phyloP scores from a whole-genome alignment of 2,888 invertebrate species.

The Dermolepida albohirtum region DNA sequence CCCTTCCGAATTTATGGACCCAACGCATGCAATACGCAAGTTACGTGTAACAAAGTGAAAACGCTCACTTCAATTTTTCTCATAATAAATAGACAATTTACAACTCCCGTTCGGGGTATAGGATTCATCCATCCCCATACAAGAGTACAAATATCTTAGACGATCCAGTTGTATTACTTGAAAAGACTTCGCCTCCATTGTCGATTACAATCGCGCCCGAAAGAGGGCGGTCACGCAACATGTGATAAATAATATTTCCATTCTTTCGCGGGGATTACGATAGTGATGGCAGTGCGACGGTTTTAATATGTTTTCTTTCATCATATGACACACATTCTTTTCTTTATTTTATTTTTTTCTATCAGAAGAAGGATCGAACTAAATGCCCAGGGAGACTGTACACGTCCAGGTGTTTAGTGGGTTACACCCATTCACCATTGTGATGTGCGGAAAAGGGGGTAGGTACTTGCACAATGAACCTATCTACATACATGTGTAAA shows the following conservation, averaged over 20 bases:
- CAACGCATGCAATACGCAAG: too few relatives aligned
- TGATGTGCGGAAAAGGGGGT: constrained; percentile 28
- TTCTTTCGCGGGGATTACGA: constrained; percentile 30
- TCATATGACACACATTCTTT: background rate
- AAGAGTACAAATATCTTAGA: constrained; percentile 15
- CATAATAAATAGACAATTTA: constrained; percentile 37
- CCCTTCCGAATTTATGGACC: too few relatives aligned
- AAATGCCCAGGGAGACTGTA: constrained; percentile 13
- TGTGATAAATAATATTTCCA: constrained; percentile 43
- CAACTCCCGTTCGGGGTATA: constrained; percentile 10
- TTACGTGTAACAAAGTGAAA: too few relatives aligned
- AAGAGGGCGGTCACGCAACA: constrained; percentile 41
- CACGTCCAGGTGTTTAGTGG: constrained; percentile 41
- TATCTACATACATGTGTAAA: constrained; percentile 20
- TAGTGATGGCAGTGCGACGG: constrained; percentile 30
- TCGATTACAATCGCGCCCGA: constrained; percentile 36
- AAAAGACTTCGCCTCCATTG: constrained; percentile 26
- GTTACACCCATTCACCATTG: constrained; percentile 50
- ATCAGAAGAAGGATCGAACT: constrained; percentile 13
- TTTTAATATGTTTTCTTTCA: constrained; percentile 26
- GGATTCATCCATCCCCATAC: constrained; percentile 2
- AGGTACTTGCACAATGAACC: constrained; percentile 34
- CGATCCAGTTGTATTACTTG: constrained; percentile 27
- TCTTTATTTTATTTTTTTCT: constrained; percentile 29
- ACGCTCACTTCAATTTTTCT: constrained; percentile 10